Base-by-base conservation (phyloP, 2,797 vertebrate genomes). In the Brotogeris chrysoptera region DNA sequence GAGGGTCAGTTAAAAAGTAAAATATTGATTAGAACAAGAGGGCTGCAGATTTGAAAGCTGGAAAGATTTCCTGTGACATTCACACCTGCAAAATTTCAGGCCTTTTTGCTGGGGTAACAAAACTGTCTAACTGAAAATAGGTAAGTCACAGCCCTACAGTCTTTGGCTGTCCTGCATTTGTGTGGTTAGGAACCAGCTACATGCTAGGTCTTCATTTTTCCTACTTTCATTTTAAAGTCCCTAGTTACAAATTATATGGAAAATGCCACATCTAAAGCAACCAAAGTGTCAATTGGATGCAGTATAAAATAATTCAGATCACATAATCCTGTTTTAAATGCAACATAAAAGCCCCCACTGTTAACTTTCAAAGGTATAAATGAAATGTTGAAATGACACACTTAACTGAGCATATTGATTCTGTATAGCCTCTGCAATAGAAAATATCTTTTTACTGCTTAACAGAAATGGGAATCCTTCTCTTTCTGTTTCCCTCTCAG, bases 311-410 rank as follows among this genome's bases (percentile, higher is more conserved):
- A 79, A 74, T 78, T 79, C 44, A 32, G 34, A n/a, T 85, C 8
- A 1, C 60, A 72, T 88, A 81, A 92, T 90, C 16, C 17, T 68
- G 36, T 78, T 95, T 93, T 80, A 80, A 96, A 76, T 52, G 27
- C 23, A 69, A 16, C 5, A 24, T 60, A 86, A 86, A 49, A 79
- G 78, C 46, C 8, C 5, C 5, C 39, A 21, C 20, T 70, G 52
- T 90, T 91, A 78, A 66, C 79, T 91, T 91, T 38, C 39, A 87
- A 76, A 88, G 66, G 55, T 36, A 50, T 74, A 50, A 95, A 90
- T 80, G 30, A 80, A 89, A 44, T 90, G 19, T 61, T 86, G 74
- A 78, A 80, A 70, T 39, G 55, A 32, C 50, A 65, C 11, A 64
- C n/a, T 60, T 71, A 93, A 65, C 63, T 19, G 66, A 68, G 30